A percentile compares a stretch with the other conserved stretches of the same genome.
Conservation (phyloP, 2,113 vertebrate genomes). For the Ceyx melanurus region DNA sequence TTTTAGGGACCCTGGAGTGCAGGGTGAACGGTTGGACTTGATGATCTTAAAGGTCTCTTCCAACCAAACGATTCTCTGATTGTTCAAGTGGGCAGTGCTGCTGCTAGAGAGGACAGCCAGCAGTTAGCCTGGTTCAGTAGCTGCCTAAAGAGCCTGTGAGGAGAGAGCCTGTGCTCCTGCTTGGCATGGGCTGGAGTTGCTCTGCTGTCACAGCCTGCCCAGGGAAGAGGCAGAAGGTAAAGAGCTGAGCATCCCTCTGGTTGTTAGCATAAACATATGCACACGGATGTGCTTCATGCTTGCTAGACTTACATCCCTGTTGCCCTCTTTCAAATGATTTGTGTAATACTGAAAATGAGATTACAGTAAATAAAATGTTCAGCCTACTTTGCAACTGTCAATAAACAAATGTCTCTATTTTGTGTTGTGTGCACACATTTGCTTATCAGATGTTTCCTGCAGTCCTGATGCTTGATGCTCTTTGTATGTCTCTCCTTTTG, state of each 20-base stretch:
- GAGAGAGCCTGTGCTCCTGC: not conserved
- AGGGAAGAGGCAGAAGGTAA: not conserved
- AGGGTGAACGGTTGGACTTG: too few species aligned
- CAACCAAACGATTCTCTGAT: too few species aligned
- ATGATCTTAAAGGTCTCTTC: too few species aligned
- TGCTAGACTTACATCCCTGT: not conserved
- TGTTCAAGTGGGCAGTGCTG: not conserved
- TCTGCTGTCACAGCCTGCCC: not conserved
- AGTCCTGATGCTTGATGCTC: not conserved
- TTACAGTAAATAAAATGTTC: slow-evolving; percentile 18
- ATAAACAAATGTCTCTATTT: slow-evolving; percentile 12
- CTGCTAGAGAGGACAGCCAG: not conserved
- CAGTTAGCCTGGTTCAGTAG: not conserved
- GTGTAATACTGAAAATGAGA: slow-evolving; percentile 31
- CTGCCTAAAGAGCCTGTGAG: not conserved
- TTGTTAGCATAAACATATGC: not conserved
- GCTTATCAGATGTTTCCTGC: slow-evolving; percentile 3
- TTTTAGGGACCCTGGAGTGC: too few species aligned
- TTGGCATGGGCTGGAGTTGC: not conserved
- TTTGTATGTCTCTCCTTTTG: not conserved
- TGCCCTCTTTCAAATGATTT: slow-evolving; percentile 35
- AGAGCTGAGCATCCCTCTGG: not conserved
- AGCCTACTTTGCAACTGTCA: slow-evolving; percentile 3
- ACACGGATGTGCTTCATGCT: not conserved
- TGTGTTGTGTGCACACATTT: not conserved